phyloP scores from a whole-genome alignment of 2,797 vertebrate species.

The Lutjanus campechanus region DNA sequence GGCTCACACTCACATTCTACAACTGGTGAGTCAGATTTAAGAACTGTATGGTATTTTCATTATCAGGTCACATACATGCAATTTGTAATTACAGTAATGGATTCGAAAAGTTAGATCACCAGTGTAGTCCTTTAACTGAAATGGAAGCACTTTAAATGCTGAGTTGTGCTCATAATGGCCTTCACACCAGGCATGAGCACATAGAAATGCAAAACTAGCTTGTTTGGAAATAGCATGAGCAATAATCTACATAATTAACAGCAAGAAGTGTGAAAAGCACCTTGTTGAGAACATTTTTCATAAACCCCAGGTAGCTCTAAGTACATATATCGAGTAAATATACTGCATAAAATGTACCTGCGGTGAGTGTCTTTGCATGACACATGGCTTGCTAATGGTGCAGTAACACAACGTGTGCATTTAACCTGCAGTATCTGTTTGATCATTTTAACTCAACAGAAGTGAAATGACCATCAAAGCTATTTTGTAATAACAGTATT shows the following conservation, averaged over 20 bases:
- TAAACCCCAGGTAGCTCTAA: neutral
- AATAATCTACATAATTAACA: constrained; percentile 18
- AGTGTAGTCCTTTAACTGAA: neutral
- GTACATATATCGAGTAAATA: neutral
- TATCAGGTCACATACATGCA: neutral
- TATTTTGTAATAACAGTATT: neutral
- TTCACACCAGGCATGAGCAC: neutral
- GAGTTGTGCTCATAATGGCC: neutral
- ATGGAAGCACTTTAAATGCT: constrained; percentile 1
- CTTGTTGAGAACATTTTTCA: constrained; percentile 14
- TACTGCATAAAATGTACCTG: neutral
- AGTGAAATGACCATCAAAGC: neutral
- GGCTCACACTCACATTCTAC: too few relatives aligned
- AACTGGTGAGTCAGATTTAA: too few relatives aligned
- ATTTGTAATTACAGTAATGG: constrained; percentile 1
- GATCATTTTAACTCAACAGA: neutral
- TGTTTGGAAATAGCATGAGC: neutral
- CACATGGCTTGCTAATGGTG: neutral
- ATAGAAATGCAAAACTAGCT: constrained; percentile 1
- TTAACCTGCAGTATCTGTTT: neutral
- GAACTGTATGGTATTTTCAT: too few relatives aligned
- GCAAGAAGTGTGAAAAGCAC: constrained; percentile 6
- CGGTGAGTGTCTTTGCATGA: neutral
- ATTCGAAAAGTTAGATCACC: neutral
- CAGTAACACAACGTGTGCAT: neutral